Base-by-base conservation (phyloP, 2,113 vertebrate species). In the Malurus cyaneus region DNA sequence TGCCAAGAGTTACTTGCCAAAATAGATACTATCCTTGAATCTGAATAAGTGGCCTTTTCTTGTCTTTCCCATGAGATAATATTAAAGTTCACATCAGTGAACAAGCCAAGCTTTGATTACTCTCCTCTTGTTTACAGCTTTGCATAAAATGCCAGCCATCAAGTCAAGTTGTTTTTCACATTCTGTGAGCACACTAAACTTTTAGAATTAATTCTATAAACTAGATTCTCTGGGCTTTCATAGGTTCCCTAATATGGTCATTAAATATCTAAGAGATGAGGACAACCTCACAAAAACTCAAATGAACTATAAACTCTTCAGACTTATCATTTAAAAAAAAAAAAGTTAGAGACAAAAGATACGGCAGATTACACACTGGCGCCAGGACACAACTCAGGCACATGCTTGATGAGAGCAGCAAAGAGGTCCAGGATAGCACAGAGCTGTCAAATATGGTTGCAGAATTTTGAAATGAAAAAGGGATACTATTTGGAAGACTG, bases 221-320 rank as follows among this genome's bases (percentile, higher is more conserved):
- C 76, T 52, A 78, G 69, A 86, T 67, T 71, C 25, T 56, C 72
- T 42, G n/a, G 47, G 60, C 72, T 95, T 95, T 88, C 88, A 86
- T 69, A 96, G 36, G 41, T 93, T 96, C 47, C 95, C 96, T 95
- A 96, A 97, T 96, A 97, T 84, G 92, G 96, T 74, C 77, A 86
- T 80, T 84, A 93, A 93, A 95, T 90, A 93, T 78, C 90, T 96
- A 64, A 92, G 92, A 86, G 85, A 96, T 96, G 93, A 96, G 85
- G 60, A 92, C 72, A 90, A 90, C 82, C 59, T 89, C 93, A 86
- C 71, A 93, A 78, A 93, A 90, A n/a, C 72, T 85, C 79, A 90
- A 52, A 80, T 70, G 57, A 89, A 86, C 88, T 80, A 74, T 83
- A 96, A 96, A 94, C 64, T 92, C 80, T 34, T 80, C 66, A 86